Evolutionary conservation across 2,797 vertebrate genomes (phyloP), one percentile per base, ranked within the genome.

Genomic region (Esox masquinongy): DNA sequence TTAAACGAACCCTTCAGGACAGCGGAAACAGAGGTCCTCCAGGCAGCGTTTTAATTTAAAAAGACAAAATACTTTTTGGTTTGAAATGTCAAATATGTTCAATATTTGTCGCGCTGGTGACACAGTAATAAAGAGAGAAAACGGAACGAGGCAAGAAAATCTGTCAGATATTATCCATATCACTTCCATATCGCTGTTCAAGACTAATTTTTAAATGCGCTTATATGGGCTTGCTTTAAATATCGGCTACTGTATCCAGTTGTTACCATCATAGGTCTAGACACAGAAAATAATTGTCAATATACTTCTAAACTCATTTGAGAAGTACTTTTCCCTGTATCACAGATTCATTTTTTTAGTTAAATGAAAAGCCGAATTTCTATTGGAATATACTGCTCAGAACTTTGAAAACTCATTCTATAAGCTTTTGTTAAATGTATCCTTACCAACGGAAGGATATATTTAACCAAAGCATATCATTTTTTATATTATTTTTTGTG

Each of bases 1-100:
- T 5, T 4, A 64, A 61, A 63, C 39, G 1, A 43, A 64, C 16
- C 1, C 14, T 39, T 12, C 59, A 53, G 31, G 29, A 31, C 36
- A 56, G 77, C 53, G 77, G 75, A 53, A 82, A 75, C 85, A 86
- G 74, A 86, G 85, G 80, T 70, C 80, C 84, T 63, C 73, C 19
- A 51, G 84, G 74, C 82, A 70, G 73, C 68, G 2, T 82, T 81
- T 84, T 75, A 74, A 67, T 75, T 79, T 47, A 70, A n/a, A 74
- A 53, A 78, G 67, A 82, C 85, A 74, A 82, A 85, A 76, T 76
- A 12, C 70, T 14, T 16, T n/a, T 74, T 84, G 43, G 81, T 84
- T 67, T 77, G 77, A 84, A 83, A 86, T 78, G 43, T 53, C 72
- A 86, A 82, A 85, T 78, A 78, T 77, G 70, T 77, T 74, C 70